Base-by-base conservation (phyloP, 2,888 invertebrate genomes). In the Eilema depressum region DNA sequence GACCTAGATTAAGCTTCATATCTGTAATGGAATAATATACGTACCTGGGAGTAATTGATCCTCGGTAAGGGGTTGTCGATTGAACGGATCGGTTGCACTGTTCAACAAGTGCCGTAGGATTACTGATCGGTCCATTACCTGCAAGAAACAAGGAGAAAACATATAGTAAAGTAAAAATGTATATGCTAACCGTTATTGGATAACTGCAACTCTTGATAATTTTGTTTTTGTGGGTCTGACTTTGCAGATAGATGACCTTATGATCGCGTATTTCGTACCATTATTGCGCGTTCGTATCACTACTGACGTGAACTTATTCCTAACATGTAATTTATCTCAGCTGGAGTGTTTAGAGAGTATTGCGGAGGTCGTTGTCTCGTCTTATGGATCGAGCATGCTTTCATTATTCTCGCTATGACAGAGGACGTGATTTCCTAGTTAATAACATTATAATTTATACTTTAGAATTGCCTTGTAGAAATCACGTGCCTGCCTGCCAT, bases 11-110 rank as follows among this genome's bases (percentile, higher is more conserved):
- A 30, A 7, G 7, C 30, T 30, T 30, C 30, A 30, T 30, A 30
- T 30, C 7, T 30, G 3, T 30, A 41, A 47, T 20, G 20, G 20
- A 20, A 47, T 17, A 7, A 7, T 47, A 20, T 69, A 61, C 20
- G 14, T 93, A 98, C 98, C 98, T 92, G 99, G 98, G 85, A 97
- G 96, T 66, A 99, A 96, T 97, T 99, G 98, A 86, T 99, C 98
- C 93, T 99, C 99, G 17, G 98, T 98, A 62, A 99, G 96, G 23
- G 98, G 98, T 91, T 99, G 99, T 74, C 99, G 96, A 93, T 99
- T 99, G 95, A 99, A 99, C 0, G 99, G 99, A 96, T 99, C 99
- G 0, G 99, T 99, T 85, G 97, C 98, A 85, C 99, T 99, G 93
- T 99, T 99, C 83, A 99, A 96, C 86, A 99, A 96, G 94, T 99